These are phyloP conservation scores for Carettochelys insculpta DNA, from an alignment of 2,113 vertebrate genomes.

Conservation along the genomic window DNA sequence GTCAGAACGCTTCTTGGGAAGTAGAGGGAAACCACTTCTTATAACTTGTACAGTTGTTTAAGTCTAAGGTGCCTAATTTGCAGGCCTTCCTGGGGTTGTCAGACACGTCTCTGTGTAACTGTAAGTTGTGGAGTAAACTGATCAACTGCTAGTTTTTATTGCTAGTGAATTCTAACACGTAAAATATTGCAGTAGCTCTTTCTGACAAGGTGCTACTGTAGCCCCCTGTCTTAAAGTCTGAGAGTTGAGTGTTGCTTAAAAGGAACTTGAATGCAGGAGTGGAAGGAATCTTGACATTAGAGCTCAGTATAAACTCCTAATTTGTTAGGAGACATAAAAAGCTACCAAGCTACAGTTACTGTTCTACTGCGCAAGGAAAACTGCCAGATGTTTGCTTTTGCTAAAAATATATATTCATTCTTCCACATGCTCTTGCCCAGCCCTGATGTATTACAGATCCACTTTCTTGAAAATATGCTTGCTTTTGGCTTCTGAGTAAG, in stretches of 20 bases:
- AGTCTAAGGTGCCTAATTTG: neutral
- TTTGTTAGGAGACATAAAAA: neutral
- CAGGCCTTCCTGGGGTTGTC: neutral
- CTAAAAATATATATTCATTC: neutral
- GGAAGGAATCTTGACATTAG: neutral
- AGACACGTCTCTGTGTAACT: neutral
- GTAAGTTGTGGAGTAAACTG: neutral
- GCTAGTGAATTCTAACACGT: fast-evolving
- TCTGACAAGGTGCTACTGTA: neutral
- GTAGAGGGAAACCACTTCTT: neutral
- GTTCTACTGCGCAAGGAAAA: neutral
- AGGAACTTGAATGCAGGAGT: neutral
- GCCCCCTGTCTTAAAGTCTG: neutral
- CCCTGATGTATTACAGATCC: neutral
- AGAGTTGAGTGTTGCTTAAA: neutral
- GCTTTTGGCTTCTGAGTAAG: neutral
- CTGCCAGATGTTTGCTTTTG: neutral
- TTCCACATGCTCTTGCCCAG: neutral
- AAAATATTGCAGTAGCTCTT: neutral
- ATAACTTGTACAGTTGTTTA: neutral
- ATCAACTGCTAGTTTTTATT: neutral
- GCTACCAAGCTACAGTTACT: neutral
- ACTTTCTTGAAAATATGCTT: neutral
- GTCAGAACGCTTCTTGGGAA: neutral
- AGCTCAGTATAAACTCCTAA: neutral